Conservation (phyloP, 2,797 vertebrate species). For the Sarcophilus harrisii region DNA sequence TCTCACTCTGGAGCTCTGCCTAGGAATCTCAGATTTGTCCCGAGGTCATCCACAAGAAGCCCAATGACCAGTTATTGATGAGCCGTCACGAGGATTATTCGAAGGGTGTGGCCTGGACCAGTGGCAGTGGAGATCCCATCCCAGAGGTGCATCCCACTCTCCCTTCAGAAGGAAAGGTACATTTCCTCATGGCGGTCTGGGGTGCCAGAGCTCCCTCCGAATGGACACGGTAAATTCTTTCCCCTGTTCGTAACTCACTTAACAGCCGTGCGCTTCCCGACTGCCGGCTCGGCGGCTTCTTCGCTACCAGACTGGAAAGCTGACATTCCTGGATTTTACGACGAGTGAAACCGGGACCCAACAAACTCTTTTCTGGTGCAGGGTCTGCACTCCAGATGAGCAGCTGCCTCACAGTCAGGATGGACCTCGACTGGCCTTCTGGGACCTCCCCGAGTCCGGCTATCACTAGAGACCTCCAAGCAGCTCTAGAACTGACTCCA, state of each 20-base stretch:
- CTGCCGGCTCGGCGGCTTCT: not conserved
- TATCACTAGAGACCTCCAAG: not conserved
- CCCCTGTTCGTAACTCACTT: constrained; percentile 67
- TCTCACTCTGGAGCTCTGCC: not conserved
- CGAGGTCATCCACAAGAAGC: not conserved
- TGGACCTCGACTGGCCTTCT: constrained; percentile 8
- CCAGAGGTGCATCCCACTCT: constrained; percentile 39
- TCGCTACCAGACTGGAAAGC: not conserved
- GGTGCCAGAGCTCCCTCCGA: constrained; percentile 66
- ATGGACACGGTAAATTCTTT: constrained; percentile 73
- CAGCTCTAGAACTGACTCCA: not conserved
- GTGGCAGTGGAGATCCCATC: accelerated
- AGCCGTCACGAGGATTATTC: not conserved
- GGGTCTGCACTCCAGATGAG: constrained; percentile 36
- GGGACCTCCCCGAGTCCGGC: not conserved
- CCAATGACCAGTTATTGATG: not conserved
- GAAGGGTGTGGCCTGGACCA: not conserved
- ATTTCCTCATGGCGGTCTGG: constrained; percentile 75
- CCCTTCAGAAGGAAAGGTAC: constrained; percentile 72
- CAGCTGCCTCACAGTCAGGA: not conserved
- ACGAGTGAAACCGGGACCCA: constrained; percentile 5
- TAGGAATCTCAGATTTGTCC: not conserved
- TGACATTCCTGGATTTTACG: not conserved
- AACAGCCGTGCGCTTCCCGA: constrained; percentile 50
- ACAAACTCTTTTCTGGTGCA: constrained; percentile 46